These are phyloP conservation scores for Gymnosoma rotundatum DNA, from an alignment of 2,888 invertebrate species.

Conservation along the genomic window DNA sequence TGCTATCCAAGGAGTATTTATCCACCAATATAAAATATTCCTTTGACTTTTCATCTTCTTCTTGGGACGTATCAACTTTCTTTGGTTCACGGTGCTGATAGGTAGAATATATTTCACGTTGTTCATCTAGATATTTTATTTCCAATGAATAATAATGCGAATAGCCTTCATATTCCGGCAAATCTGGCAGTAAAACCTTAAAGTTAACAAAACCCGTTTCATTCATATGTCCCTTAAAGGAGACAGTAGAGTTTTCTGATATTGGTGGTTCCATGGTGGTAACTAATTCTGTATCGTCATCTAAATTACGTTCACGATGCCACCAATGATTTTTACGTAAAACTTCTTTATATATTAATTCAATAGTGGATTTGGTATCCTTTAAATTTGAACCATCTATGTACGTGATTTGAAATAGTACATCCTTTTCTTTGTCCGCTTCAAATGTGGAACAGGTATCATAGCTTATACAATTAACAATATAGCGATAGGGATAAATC, in stretches of 20 bases:
- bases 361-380: constrained; percentile 84
- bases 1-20: constrained; percentile 69
- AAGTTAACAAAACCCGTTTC: constrained; percentile 86
- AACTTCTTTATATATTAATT: constrained; percentile 75
- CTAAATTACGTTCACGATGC: constrained; percentile 35
- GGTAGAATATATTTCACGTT: constrained; percentile 70
- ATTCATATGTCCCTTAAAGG: constrained; percentile 82
- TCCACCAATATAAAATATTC: constrained; percentile 74
- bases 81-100: constrained; percentile 76
- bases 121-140: constrained; percentile 75
- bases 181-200: constrained; percentile 85
- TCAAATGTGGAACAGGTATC: constrained; percentile 94
- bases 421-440: constrained; percentile 92
- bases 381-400: constrained; percentile 87
- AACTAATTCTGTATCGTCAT: constrained; percentile 35
- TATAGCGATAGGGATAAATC: constrained; percentile 90
- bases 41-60: constrained; percentile 72
- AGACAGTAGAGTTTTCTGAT: constrained; percentile 81
- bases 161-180: constrained; percentile 74
- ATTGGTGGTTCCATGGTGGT: constrained; percentile 52
- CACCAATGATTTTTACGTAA: constrained; percentile 69
- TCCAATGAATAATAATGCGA: constrained; percentile 73
- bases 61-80: constrained; percentile 67
- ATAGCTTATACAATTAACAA: constrained; percentile 86
- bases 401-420: constrained; percentile 88